phyloP scores from a whole-genome alignment of 2,888 invertebrate species.

The Cheilosia scutellata region DNA sequence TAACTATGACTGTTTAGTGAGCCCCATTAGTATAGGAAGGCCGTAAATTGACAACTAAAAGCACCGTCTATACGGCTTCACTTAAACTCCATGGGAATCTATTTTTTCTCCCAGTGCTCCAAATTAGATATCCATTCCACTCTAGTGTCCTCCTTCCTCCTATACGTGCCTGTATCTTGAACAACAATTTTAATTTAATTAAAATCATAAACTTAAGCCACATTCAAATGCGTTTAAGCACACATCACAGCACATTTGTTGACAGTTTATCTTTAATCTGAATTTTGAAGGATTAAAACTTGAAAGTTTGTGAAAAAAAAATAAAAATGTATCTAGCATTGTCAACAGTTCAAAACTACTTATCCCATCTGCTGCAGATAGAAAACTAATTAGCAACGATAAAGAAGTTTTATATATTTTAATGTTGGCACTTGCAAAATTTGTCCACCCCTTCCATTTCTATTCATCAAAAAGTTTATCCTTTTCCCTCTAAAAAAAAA shows the following conservation, averaged over 20 bases:
- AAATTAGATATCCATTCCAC: no score
- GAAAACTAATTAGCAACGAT: constrained; percentile 48
- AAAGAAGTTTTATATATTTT: constrained; percentile 9
- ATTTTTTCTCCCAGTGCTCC: no score
- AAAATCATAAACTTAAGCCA: no score
- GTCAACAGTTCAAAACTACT: not conserved
- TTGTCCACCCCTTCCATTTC: not conserved
- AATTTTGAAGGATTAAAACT: not conserved
- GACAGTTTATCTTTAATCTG: not conserved
- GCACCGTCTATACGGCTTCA: no score
- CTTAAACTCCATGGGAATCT: no score
- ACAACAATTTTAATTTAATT: no score
- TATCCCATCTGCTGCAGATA: not conserved
- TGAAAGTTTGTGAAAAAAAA: not conserved
- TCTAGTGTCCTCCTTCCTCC: no score
- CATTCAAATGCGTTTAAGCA: not conserved
- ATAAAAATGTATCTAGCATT: not conserved
- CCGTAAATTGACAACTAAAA: no score
- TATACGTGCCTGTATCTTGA: no score
- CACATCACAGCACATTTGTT: not conserved
- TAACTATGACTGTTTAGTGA: no score
- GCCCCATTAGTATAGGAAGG: no score
- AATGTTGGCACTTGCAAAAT: constrained; percentile 25
- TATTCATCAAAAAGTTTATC: constrained; percentile 52
- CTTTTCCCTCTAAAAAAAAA: constrained; percentile 37